Evolutionary conservation across 2,888 invertebrate genomes (phyloP).

Genomic region (Piscicola geometra): DNA sequence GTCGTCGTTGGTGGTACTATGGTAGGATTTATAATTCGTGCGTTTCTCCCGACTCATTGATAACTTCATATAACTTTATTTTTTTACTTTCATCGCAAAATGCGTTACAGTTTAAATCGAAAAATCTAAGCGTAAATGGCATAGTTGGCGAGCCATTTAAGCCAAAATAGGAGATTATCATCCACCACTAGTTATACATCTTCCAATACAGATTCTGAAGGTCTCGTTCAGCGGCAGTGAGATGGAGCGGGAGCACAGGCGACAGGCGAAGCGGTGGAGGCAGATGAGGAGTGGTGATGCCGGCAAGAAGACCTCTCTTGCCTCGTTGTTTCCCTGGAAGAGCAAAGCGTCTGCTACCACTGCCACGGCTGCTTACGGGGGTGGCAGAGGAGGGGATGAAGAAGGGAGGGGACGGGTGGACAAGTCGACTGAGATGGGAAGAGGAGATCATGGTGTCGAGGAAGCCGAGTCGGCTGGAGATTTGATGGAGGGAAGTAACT

Average conservation of each 20-base stretch:
- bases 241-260: constrained; percentile 35
- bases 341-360: constrained; percentile 3
- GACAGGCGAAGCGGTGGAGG: constrained; percentile 33
- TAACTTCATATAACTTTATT: too few species aligned
- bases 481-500: constrained; percentile 10
- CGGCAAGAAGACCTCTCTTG: not conserved
- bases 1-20: too few species aligned
- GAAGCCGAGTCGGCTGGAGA: not conserved
- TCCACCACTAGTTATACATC: too few species aligned
- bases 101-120: too few species aligned
- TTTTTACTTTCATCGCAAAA: too few species aligned
- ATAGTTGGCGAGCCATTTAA: too few species aligned
- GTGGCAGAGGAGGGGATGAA: too few species aligned
- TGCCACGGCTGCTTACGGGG: not conserved
- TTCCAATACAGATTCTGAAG: constrained; percentile 30
- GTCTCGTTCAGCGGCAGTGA: constrained; percentile 24
- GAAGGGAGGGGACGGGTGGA: not conserved
- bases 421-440: not conserved
- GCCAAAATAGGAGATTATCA: too few species aligned
- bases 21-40: too few species aligned
- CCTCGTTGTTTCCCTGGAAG: constrained; percentile 14
- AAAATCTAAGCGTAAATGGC: too few species aligned
- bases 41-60: too few species aligned
- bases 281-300: not conserved
- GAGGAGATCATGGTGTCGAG: not conserved